These are phyloP conservation scores for Lethenteron camtschaticum DNA, from an alignment of 2,113 vertebrate species.

Conservation along the genomic window DNA sequence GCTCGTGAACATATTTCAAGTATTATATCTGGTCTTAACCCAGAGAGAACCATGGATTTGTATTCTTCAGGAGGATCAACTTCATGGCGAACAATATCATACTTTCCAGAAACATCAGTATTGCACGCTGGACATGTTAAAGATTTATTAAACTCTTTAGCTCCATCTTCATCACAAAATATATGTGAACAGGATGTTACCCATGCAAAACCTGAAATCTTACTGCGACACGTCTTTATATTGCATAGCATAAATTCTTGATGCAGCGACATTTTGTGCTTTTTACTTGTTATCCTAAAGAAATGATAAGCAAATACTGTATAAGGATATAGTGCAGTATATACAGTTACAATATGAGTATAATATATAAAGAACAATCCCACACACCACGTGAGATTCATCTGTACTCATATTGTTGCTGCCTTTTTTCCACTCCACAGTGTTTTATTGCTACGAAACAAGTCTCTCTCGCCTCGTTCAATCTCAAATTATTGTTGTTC, in stretches of 20 bases:
- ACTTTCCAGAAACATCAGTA: neutral
- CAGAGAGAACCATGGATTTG: conserved; percentile 5
- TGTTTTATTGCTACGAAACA: too few relatives aligned
- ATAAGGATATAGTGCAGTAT: too few relatives aligned
- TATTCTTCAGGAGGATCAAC: neutral
- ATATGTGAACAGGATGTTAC: conserved; percentile 5
- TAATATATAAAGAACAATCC: too few relatives aligned
- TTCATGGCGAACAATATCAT: neutral
- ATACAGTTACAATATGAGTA: too few relatives aligned
- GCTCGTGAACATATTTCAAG: neutral
- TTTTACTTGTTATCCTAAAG: too few relatives aligned
- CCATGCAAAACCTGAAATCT: neutral
- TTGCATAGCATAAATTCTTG: conserved; percentile 1
- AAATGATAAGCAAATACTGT: too few relatives aligned
- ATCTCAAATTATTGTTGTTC: too few relatives aligned
- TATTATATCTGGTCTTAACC: neutral
- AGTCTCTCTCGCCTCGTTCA: too few relatives aligned
- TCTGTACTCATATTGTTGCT: too few relatives aligned
- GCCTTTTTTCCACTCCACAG: too few relatives aligned
- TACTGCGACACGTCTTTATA: neutral
- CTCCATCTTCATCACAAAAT: conserved; percentile 3
- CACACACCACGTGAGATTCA: too few relatives aligned
- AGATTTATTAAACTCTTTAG: neutral
- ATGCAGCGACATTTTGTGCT: too few relatives aligned
- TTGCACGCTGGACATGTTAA: neutral